Conservation (phyloP, 2,797 vertebrate genomes). For the Sebastes jordani region DNA sequence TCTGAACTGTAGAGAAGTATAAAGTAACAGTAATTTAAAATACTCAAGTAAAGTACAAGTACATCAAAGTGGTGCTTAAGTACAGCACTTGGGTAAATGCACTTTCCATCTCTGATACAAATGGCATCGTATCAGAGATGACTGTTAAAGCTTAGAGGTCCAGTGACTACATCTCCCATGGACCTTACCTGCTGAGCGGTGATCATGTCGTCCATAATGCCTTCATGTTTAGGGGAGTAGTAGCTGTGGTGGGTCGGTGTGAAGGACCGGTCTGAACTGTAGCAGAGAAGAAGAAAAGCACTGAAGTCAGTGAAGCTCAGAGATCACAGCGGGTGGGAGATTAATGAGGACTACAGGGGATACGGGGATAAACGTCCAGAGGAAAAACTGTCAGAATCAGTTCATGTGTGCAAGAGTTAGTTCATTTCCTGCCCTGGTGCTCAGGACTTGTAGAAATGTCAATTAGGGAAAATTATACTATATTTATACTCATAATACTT, state of each 20-base stretch:
- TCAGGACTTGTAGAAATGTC: background rate
- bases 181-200: constrained; percentile 88
- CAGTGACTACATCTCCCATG: background rate
- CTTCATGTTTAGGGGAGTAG: constrained; percentile 87
- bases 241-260: constrained; percentile 90
- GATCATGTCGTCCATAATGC: constrained; percentile 89
- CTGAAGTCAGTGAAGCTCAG: constrained; percentile 33
- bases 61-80: background rate
- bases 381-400: background rate
- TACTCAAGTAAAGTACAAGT: accelerated
- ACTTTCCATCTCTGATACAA: background rate
- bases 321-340: background rate
- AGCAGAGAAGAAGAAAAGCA: constrained; percentile 64
- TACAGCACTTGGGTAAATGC: background rate
- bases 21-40: background rate
- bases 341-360: background rate
- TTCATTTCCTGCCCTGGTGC: background rate
- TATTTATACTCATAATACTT: too few relatives aligned
- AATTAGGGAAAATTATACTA: background rate
- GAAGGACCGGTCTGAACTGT: constrained; percentile 95
- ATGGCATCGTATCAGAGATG: background rate
- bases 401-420: background rate
- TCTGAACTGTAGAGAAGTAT: background rate
- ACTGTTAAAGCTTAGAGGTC: background rate
- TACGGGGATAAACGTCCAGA: background rate